Evolutionary conservation across 2,888 invertebrate species (phyloP), one percentile per base, ranked within the genome.

Genomic region (Helleia helle): DNA sequence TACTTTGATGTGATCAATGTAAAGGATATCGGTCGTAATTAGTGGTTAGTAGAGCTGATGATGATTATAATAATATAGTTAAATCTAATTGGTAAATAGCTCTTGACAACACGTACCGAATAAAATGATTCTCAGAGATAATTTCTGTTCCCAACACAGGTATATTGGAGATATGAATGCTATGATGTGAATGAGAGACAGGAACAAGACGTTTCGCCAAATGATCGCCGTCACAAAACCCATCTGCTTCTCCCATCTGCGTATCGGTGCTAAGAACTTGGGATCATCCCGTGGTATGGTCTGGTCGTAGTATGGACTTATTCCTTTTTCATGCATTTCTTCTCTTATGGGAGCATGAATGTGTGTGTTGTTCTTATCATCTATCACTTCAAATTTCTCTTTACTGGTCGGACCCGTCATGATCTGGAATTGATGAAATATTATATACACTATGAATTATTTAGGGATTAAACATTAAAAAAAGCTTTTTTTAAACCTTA

Each of bases 211-310:
- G 55, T 89, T 90, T 31, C 66, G 67, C 91, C 91, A 91, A 52
- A 88, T 87, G n/a, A 91, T 71, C 0, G 89, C 87, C 1, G 89
- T 88, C 28, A 86, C 56, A 43, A 89, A 89, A 2, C 87, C 81
- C 43, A 75, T 52, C 3, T 46, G 48, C 48, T 67, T 79, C 50
- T 81, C 84, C 72, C 67, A 74, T 39, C 54, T 48, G 40, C 76
- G 56, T 8, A 76, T 26, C 0, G 55, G 62, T 5, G 51, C 48
- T 14, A 80, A 43, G 26, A 64, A 66, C 17, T 49, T 52, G 0
- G 62, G 54, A n/a, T 79, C 73, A 8, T 54, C 52, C 25, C 52
- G 56, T 11, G 63, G 54, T 29, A 65, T 41, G 8, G 62, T 56
- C 44, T 63, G 51, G 7, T 71, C 66, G 46, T 76, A 76, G 1